phyloP scores from a whole-genome alignment of 2,797 vertebrate genomes.

The Fundulus diaphanus region DNA sequence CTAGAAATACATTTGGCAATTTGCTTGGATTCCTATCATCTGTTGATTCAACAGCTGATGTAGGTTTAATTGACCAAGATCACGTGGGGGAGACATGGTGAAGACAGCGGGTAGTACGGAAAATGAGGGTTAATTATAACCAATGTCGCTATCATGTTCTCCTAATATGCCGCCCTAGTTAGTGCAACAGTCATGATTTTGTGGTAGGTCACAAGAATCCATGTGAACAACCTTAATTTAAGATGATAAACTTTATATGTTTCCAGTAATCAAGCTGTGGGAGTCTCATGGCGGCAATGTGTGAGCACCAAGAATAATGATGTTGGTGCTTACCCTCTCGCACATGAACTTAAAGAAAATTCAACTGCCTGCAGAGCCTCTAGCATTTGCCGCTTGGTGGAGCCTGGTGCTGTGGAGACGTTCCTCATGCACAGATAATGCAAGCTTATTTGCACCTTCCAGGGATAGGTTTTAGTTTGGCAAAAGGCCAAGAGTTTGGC shows the following conservation, averaged over 20 bases:
- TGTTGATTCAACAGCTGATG: too few species aligned
- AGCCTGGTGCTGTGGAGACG: constrained; percentile 1
- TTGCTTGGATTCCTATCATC: too few species aligned
- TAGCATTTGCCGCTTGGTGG: constrained; percentile 8
- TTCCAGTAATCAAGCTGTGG: not conserved
- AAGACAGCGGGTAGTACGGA: too few species aligned
- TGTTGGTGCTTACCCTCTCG: not conserved
- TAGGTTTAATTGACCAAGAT: too few species aligned
- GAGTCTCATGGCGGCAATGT: too few species aligned
- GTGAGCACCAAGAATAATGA: too few species aligned
- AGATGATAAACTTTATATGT: not conserved
- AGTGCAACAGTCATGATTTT: not conserved
- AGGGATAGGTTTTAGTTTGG: constrained; percentile 65
- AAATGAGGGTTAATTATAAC: too few species aligned
- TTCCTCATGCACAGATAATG: constrained; percentile 21
- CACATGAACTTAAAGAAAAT: not conserved
- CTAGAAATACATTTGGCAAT: too few species aligned
- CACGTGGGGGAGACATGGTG: too few species aligned
- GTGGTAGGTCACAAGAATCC: too few species aligned
- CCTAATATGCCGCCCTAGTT: not conserved
- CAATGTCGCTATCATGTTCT: not conserved
- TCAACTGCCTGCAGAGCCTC: constrained; percentile 24
- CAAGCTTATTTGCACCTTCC: constrained; percentile 47
- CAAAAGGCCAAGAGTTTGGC: constrained; percentile 58
- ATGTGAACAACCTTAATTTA: not conserved